These are phyloP conservation scores for Oryzias curvinotus DNA, from an alignment of 2,113 vertebrate species.

Conservation along the genomic window DNA sequence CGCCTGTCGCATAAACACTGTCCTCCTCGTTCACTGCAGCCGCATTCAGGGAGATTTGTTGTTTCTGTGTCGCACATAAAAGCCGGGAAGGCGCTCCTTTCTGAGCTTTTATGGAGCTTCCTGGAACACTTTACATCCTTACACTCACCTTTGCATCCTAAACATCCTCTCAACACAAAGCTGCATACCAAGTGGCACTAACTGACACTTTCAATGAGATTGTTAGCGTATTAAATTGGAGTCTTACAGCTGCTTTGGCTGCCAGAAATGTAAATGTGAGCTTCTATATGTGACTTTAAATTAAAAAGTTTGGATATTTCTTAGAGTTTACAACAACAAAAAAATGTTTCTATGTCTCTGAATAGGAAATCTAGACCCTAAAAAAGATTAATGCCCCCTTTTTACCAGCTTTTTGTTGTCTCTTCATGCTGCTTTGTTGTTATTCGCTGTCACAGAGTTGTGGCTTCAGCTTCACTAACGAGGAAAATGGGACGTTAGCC, in stretches of 20 bases:
- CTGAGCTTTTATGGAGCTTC: slow-evolving; percentile 51
- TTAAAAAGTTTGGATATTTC: too few relatives aligned
- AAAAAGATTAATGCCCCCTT: background rate
- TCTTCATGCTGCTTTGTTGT: background rate
- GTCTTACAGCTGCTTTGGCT: background rate
- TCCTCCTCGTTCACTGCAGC: slow-evolving; percentile 54
- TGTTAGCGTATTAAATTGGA: slow-evolving; percentile 45
- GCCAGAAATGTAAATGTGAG: background rate
- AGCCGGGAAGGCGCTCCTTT: slow-evolving; percentile 56
- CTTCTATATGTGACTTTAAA: too few relatives aligned
- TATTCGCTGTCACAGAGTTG: slow-evolving; percentile 2
- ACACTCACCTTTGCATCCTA: slow-evolving; percentile 34
- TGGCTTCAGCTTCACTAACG: slow-evolving; percentile 10
- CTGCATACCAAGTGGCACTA: slow-evolving; percentile 33
- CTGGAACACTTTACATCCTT: slow-evolving; percentile 45
- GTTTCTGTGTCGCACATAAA: slow-evolving; percentile 60
- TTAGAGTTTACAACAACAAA: too few relatives aligned
- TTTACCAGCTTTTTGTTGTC: slow-evolving; percentile 10
- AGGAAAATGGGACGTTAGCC: slow-evolving; percentile 30
- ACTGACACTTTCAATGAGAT: slow-evolving; percentile 40
- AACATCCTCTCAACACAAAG: slow-evolving; percentile 24
- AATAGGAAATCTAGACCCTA: too few relatives aligned
- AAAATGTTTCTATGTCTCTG: too few relatives aligned
- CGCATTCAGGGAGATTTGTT: slow-evolving; percentile 34
- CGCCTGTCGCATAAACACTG: slow-evolving; percentile 64